A percentile compares a stretch with the other conserved stretches of the same genome.
These are phyloP conservation scores for Pampusana beccarii DNA, from an alignment of 2,113 vertebrate genomes.

Conservation along the genomic window DNA sequence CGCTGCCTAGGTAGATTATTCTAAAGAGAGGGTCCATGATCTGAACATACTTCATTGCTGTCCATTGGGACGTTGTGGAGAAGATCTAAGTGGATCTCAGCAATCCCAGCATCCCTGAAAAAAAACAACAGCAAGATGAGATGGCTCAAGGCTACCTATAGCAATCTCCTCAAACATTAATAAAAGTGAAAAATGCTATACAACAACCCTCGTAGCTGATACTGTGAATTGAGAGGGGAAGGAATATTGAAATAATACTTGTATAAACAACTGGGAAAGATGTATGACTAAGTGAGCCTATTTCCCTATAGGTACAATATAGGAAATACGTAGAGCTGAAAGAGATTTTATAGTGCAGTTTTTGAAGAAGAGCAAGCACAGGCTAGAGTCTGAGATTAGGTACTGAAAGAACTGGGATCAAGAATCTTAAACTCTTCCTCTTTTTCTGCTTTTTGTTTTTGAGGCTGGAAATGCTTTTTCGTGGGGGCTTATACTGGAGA, in stretches of 20 bases:
- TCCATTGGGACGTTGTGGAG: not conserved
- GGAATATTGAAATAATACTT: not conserved
- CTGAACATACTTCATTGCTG: not conserved
- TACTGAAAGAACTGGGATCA: not conserved
- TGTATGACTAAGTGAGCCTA: not conserved
- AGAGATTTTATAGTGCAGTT: not conserved
- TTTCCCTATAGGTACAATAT: not conserved
- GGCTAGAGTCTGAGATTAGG: not conserved
- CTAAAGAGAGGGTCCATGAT: not conserved
- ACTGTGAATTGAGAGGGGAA: not conserved
- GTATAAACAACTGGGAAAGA: not conserved
- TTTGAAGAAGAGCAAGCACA: not conserved
- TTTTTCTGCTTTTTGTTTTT: slow-evolving; percentile 15
- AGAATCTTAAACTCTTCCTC: not conserved
- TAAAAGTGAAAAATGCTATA: not conserved
- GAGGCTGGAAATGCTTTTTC: not conserved
- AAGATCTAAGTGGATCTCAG: not conserved
- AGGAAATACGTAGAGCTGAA: not conserved
- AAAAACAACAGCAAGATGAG: not conserved
- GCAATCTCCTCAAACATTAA: not conserved
- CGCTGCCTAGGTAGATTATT: not conserved
- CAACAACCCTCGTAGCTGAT: not conserved
- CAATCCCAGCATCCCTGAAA: not conserved
- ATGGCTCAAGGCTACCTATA: not conserved
- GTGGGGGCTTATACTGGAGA: not conserved